These are phyloP conservation scores for Darevskia mixta DNA, from an alignment of 2,797 vertebrate genomes.

Conservation along the genomic window DNA sequence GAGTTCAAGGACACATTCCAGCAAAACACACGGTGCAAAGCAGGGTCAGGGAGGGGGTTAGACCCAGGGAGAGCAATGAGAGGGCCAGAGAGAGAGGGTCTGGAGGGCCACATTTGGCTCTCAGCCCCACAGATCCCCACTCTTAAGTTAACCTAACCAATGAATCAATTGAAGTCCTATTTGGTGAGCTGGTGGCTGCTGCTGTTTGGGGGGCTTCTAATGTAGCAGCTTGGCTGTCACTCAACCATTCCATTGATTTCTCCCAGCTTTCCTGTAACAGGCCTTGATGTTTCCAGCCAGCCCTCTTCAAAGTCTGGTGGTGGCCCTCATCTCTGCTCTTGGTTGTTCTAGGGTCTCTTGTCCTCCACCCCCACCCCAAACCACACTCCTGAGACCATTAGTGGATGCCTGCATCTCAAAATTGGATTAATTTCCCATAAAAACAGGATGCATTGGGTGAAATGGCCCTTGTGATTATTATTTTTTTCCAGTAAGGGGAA, in stretches of 20 bases:
- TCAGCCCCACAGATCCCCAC: too few relatives aligned
- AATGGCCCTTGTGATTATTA: slow-evolving; percentile 22
- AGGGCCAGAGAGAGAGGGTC: too few relatives aligned
- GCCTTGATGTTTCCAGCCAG: not conserved
- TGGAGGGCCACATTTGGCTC: too few relatives aligned
- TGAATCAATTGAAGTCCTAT: too few relatives aligned
- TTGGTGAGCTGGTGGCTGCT: not conserved
- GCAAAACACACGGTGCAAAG: too few relatives aligned
- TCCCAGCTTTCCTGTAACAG: not conserved
- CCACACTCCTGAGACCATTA: slow-evolving; percentile 2
- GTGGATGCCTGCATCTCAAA: slow-evolving; percentile 44
- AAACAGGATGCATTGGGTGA: slow-evolving; percentile 85
- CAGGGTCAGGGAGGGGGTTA: too few relatives aligned
- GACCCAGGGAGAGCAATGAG: too few relatives aligned
- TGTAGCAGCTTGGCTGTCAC: not conserved
- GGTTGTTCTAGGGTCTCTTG: not conserved
- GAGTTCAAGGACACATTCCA: too few relatives aligned
- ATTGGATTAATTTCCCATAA: slow-evolving; percentile 82
- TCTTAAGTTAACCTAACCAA: not conserved
- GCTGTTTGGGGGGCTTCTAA: not conserved
- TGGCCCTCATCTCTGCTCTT: not conserved
- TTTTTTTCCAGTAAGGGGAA: slow-evolving; percentile 64
- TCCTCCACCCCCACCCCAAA: too few relatives aligned
- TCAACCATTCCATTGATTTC: not conserved
- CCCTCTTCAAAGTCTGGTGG: not conserved